phyloP scores from a whole-genome alignment of 2,797 vertebrate species.

The Sebastolobus alascanus region DNA sequence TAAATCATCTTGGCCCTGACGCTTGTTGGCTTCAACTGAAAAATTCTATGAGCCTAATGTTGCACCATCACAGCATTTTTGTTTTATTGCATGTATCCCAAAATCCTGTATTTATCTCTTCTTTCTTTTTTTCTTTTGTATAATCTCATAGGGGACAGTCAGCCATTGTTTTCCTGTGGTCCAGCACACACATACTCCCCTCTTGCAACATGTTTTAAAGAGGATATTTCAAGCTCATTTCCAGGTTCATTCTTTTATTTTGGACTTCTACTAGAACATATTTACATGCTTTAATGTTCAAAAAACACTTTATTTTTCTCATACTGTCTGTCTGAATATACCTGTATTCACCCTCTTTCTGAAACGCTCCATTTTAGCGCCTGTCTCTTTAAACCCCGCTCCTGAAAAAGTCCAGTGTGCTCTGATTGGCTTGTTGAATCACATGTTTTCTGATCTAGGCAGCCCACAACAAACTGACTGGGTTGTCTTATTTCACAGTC shows the following conservation, averaged over 20 bases:
- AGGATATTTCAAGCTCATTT: background rate
- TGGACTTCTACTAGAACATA: too few relatives aligned
- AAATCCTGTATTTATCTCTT: slow-evolving; percentile 11
- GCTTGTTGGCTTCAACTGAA: slow-evolving; percentile 1
- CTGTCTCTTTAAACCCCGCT: too few relatives aligned
- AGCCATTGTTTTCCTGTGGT: background rate
- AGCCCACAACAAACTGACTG: background rate
- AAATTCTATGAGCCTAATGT: background rate
- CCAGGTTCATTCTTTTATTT: too few relatives aligned
- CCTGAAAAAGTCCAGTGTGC: too few relatives aligned
- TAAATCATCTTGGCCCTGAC: background rate
- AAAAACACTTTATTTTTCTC: too few relatives aligned
- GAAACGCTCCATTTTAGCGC: too few relatives aligned
- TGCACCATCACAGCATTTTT: background rate
- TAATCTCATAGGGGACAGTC: background rate
- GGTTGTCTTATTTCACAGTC: background rate
- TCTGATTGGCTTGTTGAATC: too few relatives aligned
- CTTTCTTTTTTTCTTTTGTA: background rate
- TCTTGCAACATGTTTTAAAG: background rate
- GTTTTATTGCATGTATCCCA: background rate
- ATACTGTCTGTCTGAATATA: too few relatives aligned
- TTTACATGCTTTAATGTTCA: too few relatives aligned
- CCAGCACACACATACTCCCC: background rate
- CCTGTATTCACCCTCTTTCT: too few relatives aligned
- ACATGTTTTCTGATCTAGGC: background rate